Base-by-base conservation (phyloP, 1,140 invertebrate species). In the Ephestia elutella region DNA sequence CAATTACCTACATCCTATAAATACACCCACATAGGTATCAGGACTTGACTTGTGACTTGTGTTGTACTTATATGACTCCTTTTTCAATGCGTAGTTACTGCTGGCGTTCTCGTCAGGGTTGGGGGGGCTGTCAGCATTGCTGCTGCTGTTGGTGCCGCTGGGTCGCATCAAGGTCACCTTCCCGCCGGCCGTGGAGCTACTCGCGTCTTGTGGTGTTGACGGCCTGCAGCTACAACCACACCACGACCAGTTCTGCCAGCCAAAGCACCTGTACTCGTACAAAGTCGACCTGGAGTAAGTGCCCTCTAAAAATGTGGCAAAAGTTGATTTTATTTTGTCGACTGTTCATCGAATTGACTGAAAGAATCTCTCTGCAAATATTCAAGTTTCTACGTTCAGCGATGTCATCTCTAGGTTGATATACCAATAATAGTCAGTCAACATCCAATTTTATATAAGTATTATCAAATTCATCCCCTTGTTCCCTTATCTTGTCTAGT, bases 71-170 rank as follows among this genome's bases (percentile, higher is more conserved):
- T 32, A 8, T n/a, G n/a, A 21, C 5, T 10, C 1, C 15, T 44
- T 44, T 44, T n/a, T n/a, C 10, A 44, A 44, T 55, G 72, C 75
- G 19, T 80, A 95, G 93, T 84, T 95, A 49, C 74, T 95, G 38
- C 73, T 95, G 62, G 91, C 93, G 11, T 61, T 94, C 28, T 93
- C 94, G 55, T 94, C 93, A 38, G 90, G 90, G 11, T 73, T 93
- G 18, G 93, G 93, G 20, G 94, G 94, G 10, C 81, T 81, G 0
- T 92, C 93, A 13, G 92, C 93, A 0, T 84, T 95, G 19, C 78
- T 94, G 5, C 82, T 95, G 53, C 86, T 95, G 9, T 80, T 92
- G 13, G 93, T 95, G 5, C 94, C 94, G 2, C 91, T 93, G 1
- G 94, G 93, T n/a, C 89, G 93, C 62, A 89, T 93, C 56, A 93